These are phyloP conservation scores for Melieria picta DNA, from an alignment of 2,888 invertebrate species.

Conservation along the genomic window DNA sequence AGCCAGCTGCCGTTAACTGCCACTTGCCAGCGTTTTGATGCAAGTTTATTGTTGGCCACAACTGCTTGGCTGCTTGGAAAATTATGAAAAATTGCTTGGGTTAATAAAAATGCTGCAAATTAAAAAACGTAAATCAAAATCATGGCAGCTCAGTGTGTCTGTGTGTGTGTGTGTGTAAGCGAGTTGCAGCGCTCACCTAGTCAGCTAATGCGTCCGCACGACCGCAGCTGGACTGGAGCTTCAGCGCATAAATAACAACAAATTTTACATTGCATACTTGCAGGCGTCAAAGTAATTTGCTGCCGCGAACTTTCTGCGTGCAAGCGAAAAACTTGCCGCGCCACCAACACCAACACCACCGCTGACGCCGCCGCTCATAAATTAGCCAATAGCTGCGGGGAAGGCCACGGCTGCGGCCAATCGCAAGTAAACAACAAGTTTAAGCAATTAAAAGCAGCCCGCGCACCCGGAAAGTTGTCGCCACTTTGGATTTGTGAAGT, in stretches of 20 bases:
- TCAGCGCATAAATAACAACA: constrained; percentile 16
- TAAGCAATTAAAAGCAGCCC: no score
- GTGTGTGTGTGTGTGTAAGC: no score
- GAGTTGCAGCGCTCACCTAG: no score
- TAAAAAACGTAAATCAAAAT: constrained; percentile 33
- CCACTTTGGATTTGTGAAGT: no score
- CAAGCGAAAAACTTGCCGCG: no score
- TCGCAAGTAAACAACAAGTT: no score
- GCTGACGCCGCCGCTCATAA: no score
- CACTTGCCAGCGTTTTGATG: background rate
- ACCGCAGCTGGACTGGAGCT: background rate
- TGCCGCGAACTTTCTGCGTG: no score
- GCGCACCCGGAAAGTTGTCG: no score
- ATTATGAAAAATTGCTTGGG: background rate
- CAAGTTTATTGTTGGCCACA: background rate
- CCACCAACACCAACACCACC: no score
- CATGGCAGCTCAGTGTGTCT: background rate
- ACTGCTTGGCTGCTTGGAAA: background rate
- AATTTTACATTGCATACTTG: constrained; percentile 24
- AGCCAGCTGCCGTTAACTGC: background rate
- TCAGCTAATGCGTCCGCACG: background rate
- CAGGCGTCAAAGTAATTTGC: constrained; percentile 13
- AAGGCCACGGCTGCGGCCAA: no score
- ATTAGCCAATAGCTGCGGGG: no score
- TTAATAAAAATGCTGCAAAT: constrained; percentile 8